These are phyloP conservation scores for Cremastobaeus sp. DNA, from an alignment of 2,888 invertebrate genomes.

Conservation along the genomic window DNA sequence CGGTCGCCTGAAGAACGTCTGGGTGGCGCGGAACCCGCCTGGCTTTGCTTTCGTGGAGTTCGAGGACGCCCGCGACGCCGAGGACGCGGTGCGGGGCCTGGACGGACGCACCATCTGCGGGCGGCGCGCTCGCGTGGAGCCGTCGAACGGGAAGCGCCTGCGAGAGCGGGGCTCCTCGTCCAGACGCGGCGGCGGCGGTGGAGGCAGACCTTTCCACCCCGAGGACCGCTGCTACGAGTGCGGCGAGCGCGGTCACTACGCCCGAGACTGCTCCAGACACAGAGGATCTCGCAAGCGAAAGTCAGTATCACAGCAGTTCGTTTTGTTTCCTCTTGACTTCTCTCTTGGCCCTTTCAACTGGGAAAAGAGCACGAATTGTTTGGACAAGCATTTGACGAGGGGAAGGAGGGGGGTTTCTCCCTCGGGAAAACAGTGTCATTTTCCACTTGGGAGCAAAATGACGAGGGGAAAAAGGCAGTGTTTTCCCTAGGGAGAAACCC, in stretches of 20 bases:
- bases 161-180: slow-evolving; percentile 81
- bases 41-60: slow-evolving; percentile 97
- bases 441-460: too few species aligned
- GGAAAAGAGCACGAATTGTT: too few species aligned
- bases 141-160: slow-evolving; percentile 90
- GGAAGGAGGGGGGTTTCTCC: too few species aligned
- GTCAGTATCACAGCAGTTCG: slow-evolving; percentile 57
- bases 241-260: slow-evolving; percentile 95
- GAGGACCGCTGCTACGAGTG: slow-evolving; percentile 97
- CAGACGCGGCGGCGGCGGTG: slow-evolving; percentile 79
- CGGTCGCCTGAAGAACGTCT: slow-evolving; percentile 94
- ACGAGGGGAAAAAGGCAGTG: too few species aligned
- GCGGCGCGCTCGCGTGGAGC: slow-evolving; percentile 92
- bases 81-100: slow-evolving; percentile 89
- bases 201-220: slow-evolving; percentile 86
- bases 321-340: neutral
- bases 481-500: too few species aligned
- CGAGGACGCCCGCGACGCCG: slow-evolving; percentile 94
- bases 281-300: slow-evolving; percentile 79
- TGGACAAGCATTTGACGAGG: too few species aligned
- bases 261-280: slow-evolving; percentile 89
- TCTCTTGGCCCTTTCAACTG: neutral
- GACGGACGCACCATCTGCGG: slow-evolving; percentile 93
- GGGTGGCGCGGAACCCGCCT: slow-evolving; percentile 98
- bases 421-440: too few species aligned